Evolutionary conservation across 2,797 vertebrate genomes (phyloP), one percentile per base, ranked within the genome.

Genomic region (Acomys russatus): DNA sequence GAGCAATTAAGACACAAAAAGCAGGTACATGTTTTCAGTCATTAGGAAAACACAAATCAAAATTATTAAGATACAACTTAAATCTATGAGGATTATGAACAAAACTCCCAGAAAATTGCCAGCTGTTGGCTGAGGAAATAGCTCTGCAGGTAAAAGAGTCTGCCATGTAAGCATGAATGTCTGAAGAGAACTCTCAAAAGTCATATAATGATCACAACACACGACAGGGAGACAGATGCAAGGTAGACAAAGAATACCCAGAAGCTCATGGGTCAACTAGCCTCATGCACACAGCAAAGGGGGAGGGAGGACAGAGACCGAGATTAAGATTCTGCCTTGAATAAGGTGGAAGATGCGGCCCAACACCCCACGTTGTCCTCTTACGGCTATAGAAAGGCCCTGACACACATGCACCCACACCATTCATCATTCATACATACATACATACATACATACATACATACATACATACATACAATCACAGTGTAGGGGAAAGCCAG

Each of bases 41-140:
- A 12, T 22, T 28, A 61, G 18, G 44, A n/a, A 95, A 88, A 96
- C 17, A n/a, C 17, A 76, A 92, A 89, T 79, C 38, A 86, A 89
- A 93, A 92, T 30, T 49, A 56, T 54, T 44, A 51, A 86, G 35
- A 71, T 82, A 94, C 6, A 28, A 89, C 15, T 82, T 95, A 30
- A 61, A 87, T n/a, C 25, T 17, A 59, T 59, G 30, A 64, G 64
- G 9, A 51, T 33, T 74, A 64, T 51, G 22, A 90, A 73, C 15
- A 80, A 78, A 76, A 89, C 6, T 76, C 35, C 35, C 23, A 77
- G 33, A 33, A 91, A 84, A 89, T 33, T 61, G 61, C 30, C 25
- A 70, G 20, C 6, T 73, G 70, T 74, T 59, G 22, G 25, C 86
- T 88, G 18, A 74, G 63, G 59, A 61, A 59, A 74, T 61, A 15